Percentiles rank a stretch among this genome's conserved stretches.
Conservation (phyloP, 2,113 vertebrate species). For the Acanthochromis polyacanthus region DNA sequence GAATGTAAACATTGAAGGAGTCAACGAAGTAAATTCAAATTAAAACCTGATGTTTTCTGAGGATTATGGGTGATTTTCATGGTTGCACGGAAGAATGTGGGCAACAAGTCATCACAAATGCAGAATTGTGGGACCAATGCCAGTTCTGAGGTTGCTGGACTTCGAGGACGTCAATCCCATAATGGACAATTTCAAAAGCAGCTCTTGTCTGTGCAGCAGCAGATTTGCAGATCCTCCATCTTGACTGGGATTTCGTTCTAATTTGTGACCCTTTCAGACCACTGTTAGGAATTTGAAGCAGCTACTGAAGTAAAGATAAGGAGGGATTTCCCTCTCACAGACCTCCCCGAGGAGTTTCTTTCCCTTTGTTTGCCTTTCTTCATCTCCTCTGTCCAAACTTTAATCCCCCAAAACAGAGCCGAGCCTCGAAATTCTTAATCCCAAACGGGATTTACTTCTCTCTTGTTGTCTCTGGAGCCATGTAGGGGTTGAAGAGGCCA, state of each 20-base stretch:
- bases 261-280: slow-evolving; percentile 18
- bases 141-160: background rate
- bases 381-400: slow-evolving; percentile 1
- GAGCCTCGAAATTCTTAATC: slow-evolving; percentile 49
- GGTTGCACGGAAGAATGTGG: slow-evolving; percentile 14
- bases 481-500: slow-evolving; percentile 52
- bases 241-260: slow-evolving; percentile 42
- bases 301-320: slow-evolving; percentile 12
- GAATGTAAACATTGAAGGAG: background rate
- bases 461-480: slow-evolving; percentile 29
- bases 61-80: background rate
- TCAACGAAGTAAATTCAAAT: background rate
- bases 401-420: slow-evolving; percentile 45
- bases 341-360: slow-evolving; percentile 29
- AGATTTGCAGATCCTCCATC: slow-evolving; percentile 26
- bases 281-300: slow-evolving; percentile 31
- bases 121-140: background rate
- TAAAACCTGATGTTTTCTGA: background rate
- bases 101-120: background rate
- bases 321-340: slow-evolving; percentile 9
- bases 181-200: background rate
- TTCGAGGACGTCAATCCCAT: slow-evolving; percentile 3
- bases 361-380: slow-evolving; percentile 44
- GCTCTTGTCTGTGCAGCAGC: slow-evolving; percentile 9
- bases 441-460: slow-evolving; percentile 41